These are phyloP conservation scores for Upupa epops DNA, from an alignment of 2,113 vertebrate species.

Conservation along the genomic window DNA sequence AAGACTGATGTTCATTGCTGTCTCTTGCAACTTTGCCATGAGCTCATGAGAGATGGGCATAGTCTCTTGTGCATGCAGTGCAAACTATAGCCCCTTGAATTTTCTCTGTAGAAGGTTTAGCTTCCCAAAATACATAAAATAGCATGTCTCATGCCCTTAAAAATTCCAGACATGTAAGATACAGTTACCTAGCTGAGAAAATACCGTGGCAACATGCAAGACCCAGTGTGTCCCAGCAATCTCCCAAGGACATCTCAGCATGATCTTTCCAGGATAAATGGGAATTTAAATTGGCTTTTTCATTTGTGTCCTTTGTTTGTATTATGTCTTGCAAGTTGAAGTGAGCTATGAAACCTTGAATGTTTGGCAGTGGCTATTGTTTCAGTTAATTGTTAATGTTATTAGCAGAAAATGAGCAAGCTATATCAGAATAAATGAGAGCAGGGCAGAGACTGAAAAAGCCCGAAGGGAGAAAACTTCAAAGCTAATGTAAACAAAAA, in stretches of 20 bases:
- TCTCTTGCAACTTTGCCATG: background rate
- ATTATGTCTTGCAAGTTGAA: conserved; percentile 42
- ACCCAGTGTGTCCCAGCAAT: conserved; percentile 35
- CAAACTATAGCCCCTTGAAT: background rate
- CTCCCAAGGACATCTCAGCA: conserved; percentile 47
- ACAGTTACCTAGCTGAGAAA: conserved; percentile 56
- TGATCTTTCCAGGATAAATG: conserved; percentile 69
- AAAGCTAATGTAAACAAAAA: background rate
- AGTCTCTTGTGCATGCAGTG: background rate
- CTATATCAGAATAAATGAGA: conserved; percentile 17
- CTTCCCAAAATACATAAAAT: conserved; percentile 30
- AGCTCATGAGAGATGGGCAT: background rate
- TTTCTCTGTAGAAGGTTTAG: background rate
- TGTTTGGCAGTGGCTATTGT: conserved; percentile 46
- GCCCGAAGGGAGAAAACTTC: background rate
- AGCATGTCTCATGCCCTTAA: conserved; percentile 24
- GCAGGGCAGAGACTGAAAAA: background rate
- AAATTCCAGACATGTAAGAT: conserved; percentile 27
- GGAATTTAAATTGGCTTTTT: conserved; percentile 69
- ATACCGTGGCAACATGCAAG: conserved; percentile 41
- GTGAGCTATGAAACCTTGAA: conserved; percentile 37
- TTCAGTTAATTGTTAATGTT: conserved; percentile 37
- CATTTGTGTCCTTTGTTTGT: conserved; percentile 27
- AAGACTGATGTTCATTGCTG: background rate
- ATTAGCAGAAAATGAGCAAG: conserved; percentile 31